Conservation (phyloP, 2,113 vertebrate species). For the Colaptes auratus region DNA sequence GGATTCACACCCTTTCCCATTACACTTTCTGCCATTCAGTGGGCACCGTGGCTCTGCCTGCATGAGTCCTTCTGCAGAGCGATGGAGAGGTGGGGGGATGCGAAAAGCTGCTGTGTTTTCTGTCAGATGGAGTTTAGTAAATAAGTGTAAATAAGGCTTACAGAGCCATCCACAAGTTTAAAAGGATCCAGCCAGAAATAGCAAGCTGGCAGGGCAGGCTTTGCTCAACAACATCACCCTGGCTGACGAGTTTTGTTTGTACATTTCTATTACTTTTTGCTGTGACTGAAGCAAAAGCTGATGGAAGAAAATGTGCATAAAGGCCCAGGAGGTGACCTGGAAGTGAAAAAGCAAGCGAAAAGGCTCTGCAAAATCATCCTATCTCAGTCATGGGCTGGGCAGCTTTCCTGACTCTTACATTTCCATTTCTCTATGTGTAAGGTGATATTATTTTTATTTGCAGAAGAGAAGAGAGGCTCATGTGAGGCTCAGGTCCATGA, state of each 20-base stretch:
- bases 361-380: background rate
- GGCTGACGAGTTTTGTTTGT: background rate
- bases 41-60: conserved; percentile 1
- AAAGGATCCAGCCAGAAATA: conserved; percentile 53
- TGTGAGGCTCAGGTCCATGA: background rate
- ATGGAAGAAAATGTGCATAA: background rate
- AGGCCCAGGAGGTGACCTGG: conserved; percentile 23
- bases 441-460: background rate
- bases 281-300: conserved; percentile 10
- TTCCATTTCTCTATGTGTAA: background rate
- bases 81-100: background rate
- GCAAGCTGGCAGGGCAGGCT: background rate
- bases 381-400: background rate
- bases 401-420: background rate
- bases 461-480: background rate
- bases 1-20: conserved; percentile 53
- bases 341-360: conserved; percentile 14
- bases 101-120: conserved; percentile 27
- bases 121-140: conserved; percentile 61
- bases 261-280: background rate
- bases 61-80: background rate
- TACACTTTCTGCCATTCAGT: conserved; percentile 50
- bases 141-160: conserved; percentile 56
- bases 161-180: conserved; percentile 42
- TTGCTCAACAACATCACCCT: conserved; percentile 19